Evolutionary conservation across 2,113 vertebrate genomes (phyloP), one percentile per base, ranked within the genome.

Genomic region (Helogale parvula): DNA sequence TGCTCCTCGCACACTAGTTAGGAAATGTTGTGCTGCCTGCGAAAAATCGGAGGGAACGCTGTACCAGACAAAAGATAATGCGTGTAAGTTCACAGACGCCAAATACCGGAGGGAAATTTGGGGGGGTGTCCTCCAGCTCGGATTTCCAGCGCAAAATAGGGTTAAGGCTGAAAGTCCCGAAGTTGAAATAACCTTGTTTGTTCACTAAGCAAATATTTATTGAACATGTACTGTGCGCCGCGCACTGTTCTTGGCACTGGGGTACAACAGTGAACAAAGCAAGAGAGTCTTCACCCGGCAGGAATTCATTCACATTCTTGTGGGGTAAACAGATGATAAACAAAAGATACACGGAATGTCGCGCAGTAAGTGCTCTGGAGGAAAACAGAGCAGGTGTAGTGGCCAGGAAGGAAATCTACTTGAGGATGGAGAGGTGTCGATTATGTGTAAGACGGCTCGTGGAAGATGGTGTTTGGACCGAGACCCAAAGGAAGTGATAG

Each of bases 51-150:
- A 77, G 74, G 81, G 76, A 88, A 74, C 31, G 16, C 33, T 76
- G 85, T 83, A 54, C 89, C 68, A 95, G 85, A 98, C 97, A 98
- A 98, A 98, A 98, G 98, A 60, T 82, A 52, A 66, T 63, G 86
- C 63, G 0, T 54, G 31, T 60, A 91, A 95, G 92, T 97, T 94
- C 65, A 35, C 57, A 74, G 65, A 88, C 25, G n/a, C 79, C 93
- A 38, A 9, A 33, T 52, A 21, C 90, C 31, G 13, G 27, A 50
- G 68, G 88, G 72, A 54, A 81, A 97, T 84, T n/a, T 69, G 89
- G 47, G 50, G 50, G 68, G 33, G 5, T 38, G 4, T 33, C 29
- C 14, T n/a, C 66, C 80, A 35, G 57, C 45, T 93, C 66, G 69
- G 11, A 27, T 72, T 92, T 89, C 33, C 77, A 82, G 93, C 86